Evolutionary conservation across 1,140 invertebrate genomes (phyloP).

Genomic region (Myzus persicae): DNA sequence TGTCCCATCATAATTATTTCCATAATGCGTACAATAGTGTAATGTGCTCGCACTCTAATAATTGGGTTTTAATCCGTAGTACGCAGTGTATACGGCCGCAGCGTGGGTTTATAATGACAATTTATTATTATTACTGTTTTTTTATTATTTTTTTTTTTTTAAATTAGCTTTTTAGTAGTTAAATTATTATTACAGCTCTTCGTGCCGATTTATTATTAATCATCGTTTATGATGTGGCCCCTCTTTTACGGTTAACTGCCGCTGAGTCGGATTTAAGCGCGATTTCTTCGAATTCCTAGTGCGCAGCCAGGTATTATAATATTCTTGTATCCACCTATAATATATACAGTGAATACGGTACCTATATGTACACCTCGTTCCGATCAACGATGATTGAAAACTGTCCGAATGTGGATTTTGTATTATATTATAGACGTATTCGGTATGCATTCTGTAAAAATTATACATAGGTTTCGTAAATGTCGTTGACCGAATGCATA

Average conservation of each 20-base stretch:
- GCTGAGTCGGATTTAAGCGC: neutral
- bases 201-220: neutral
- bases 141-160: neutral
- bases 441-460: neutral
- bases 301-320: neutral
- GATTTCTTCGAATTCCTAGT: neutral
- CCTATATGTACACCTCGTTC: neutral
- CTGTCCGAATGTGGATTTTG: neutral
- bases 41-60: neutral
- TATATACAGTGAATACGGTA: neutral
- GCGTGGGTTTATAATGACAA: neutral
- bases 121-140: neutral
- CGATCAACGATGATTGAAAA: neutral
- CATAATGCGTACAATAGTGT: neutral
- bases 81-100: neutral
- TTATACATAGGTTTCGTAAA: neutral
- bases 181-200: neutral
- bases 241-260: neutral
- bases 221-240: neutral
- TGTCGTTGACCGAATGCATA: neutral
- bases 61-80: conserved; percentile 29
- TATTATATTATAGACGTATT: neutral
- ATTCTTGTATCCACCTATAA: neutral
- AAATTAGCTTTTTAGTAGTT: neutral
- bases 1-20: neutral